Evolutionary conservation across 2,113 vertebrate genomes (phyloP).

Genomic region (Hepsetus odoe): DNA sequence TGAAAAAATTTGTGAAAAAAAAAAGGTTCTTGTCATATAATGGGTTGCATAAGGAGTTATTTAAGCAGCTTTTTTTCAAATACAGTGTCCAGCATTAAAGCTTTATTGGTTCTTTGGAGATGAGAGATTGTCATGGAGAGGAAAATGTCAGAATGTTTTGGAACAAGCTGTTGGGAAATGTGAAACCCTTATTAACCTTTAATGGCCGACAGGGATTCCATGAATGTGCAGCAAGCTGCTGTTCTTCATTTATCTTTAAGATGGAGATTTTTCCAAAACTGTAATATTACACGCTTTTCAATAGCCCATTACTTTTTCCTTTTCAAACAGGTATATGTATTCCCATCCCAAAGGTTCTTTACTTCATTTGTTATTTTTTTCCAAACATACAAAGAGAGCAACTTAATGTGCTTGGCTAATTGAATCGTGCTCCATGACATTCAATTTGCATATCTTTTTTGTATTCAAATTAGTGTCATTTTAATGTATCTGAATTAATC

Average conservation of each 20-base stretch:
- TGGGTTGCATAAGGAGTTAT: constrained; percentile 19
- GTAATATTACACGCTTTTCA: constrained; percentile 47
- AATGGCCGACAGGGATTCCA: constrained; percentile 55
- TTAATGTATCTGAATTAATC: background rate
- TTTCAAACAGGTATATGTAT: background rate
- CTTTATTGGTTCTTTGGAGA: constrained; percentile 32
- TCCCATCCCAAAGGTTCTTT: background rate
- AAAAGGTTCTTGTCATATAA: constrained; percentile 26
- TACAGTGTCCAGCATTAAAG: constrained; percentile 12
- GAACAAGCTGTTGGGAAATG: constrained; percentile 56
- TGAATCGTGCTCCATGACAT: background rate
- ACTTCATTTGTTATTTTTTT: background rate
- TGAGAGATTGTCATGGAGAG: constrained; percentile 35
- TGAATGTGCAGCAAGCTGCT: constrained; percentile 40
- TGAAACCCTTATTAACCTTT: constrained; percentile 62
- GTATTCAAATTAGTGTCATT: background rate
- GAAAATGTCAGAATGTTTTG: constrained; percentile 54
- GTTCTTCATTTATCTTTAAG: constrained; percentile 62
- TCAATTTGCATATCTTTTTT: background rate
- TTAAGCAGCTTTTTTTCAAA: constrained; percentile 5
- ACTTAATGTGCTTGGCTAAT: constrained; percentile 8
- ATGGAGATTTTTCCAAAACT: constrained; percentile 55
- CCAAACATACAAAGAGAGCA: background rate
- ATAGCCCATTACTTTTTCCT: constrained; percentile 43
- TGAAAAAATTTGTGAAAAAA: too few relatives aligned